phyloP scores from a whole-genome alignment of 2,113 vertebrate species.

The Chionomys nivalis region DNA sequence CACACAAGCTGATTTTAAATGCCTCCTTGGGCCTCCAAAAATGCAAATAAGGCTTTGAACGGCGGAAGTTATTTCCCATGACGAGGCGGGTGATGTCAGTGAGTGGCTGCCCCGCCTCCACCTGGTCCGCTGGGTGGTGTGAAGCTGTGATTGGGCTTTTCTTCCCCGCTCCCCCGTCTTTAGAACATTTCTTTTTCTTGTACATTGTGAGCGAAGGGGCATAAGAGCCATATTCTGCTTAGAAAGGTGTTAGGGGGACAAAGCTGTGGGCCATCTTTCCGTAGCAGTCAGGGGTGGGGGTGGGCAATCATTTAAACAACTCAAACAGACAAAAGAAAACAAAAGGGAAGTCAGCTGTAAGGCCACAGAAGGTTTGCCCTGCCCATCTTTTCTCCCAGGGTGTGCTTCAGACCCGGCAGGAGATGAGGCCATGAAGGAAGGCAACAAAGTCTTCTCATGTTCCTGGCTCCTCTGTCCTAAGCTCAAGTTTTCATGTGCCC shows the following conservation, averaged over 20 bases:
- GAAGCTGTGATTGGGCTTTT: not conserved
- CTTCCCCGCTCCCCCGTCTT: not conserved
- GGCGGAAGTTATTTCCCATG: slow-evolving; percentile 1
- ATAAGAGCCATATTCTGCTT: not conserved
- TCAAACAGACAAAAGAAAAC: not conserved
- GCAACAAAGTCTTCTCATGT: not conserved
- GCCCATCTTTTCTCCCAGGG: not conserved
- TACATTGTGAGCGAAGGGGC: not conserved
- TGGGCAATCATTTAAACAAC: not conserved
- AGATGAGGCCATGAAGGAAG: not conserved
- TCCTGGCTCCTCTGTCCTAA: not conserved
- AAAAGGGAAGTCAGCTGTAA: not conserved
- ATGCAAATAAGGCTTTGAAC: slow-evolving; percentile 53
- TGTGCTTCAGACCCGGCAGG: not conserved
- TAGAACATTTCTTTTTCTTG: slow-evolving; percentile 13
- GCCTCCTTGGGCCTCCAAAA: slow-evolving; percentile 22
- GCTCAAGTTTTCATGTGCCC: not conserved
- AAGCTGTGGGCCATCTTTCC: not conserved
- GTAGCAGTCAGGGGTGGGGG: not conserved
- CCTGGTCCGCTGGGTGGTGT: not conserved
- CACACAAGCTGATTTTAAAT: slow-evolving; percentile 26
- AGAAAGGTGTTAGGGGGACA: not conserved
- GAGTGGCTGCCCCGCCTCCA: not conserved
- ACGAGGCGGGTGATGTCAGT: not conserved
- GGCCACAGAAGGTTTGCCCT: not conserved